Percentiles rank a stretch among this genome's conserved stretches.
phyloP scores from a whole-genome alignment of 2,888 invertebrate species.

The Seladonia tumulorum region DNA sequence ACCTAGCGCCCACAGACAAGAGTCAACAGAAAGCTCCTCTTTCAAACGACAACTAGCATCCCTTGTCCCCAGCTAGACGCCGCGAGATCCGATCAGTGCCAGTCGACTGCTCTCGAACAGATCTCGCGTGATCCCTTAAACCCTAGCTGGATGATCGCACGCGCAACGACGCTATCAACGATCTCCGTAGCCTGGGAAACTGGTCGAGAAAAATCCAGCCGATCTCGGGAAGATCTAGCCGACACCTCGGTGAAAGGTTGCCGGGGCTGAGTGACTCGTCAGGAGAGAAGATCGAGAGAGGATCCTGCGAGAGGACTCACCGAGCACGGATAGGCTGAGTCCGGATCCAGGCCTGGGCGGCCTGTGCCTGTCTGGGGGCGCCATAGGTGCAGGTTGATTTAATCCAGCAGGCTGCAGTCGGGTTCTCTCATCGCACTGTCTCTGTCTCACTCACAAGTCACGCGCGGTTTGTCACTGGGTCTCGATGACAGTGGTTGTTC shows the following conservation, averaged over 20 bases:
- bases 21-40: not conserved
- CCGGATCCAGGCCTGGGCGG: constrained; percentile 83
- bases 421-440: constrained; percentile 49
- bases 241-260: constrained; percentile 34
- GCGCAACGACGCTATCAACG: not conserved
- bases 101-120: constrained; percentile 3
- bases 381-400: constrained; percentile 71
- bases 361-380: constrained; percentile 81
- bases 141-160: not conserved
- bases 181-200: constrained; percentile 5
- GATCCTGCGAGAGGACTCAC: constrained; percentile 79
- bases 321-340: constrained; percentile 84
- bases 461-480: constrained; percentile 7
- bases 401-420: constrained; percentile 48
- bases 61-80: not conserved
- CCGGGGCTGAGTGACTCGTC: not conserved
- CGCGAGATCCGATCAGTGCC: constrained; percentile 33
- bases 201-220: not conserved
- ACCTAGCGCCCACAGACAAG: not conserved
- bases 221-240: not conserved
- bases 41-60: not conserved
- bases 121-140: not conserved
- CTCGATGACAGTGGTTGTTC: not conserved
- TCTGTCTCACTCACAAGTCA: constrained; percentile 43
- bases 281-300: not conserved